These are phyloP conservation scores for Andrena bucephala DNA, from an alignment of 2,888 invertebrate species.

Conservation along the genomic window DNA sequence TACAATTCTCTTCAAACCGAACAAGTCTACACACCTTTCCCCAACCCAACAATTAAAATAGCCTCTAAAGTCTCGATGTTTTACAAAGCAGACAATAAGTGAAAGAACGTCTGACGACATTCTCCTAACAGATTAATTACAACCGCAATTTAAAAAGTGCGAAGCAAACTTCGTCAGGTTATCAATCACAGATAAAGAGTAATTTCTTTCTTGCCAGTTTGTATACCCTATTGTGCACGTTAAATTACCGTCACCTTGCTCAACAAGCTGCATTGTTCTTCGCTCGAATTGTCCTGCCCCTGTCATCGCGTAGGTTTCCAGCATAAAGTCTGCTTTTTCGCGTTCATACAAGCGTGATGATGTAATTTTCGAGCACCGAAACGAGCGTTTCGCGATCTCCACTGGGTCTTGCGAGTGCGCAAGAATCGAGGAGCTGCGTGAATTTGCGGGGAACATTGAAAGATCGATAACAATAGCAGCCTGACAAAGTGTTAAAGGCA, in stretches of 20 bases:
- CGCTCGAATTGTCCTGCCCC: constrained; percentile 56
- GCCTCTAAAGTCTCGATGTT: background rate
- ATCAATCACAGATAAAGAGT: constrained; percentile 47
- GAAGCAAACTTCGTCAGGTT: constrained; percentile 4
- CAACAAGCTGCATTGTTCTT: constrained; percentile 71
- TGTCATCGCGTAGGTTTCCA: constrained; percentile 69
- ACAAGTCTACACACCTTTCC: no score
- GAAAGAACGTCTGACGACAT: background rate
- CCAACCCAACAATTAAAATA: background rate
- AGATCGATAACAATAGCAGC: constrained; percentile 38
- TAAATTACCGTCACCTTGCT: constrained; percentile 69
- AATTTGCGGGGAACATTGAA: constrained; percentile 1
- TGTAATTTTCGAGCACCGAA: constrained; percentile 11
- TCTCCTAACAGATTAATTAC: constrained; percentile 18
- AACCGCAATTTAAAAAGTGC: background rate
- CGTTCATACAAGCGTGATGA: background rate
- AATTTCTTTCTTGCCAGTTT: constrained; percentile 38
- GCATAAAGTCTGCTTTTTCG: constrained; percentile 8
- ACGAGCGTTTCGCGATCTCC: background rate
- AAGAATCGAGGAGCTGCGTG: constrained; percentile 11
- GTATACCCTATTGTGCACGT: constrained; percentile 44
- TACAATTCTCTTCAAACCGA: no score
- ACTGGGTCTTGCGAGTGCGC: constrained; percentile 3
- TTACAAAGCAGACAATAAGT: background rate
- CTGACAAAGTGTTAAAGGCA: constrained; percentile 28